Evolutionary conservation across 2,113 vertebrate species (phyloP).

Genomic region (Turdus rufiventris): DNA sequence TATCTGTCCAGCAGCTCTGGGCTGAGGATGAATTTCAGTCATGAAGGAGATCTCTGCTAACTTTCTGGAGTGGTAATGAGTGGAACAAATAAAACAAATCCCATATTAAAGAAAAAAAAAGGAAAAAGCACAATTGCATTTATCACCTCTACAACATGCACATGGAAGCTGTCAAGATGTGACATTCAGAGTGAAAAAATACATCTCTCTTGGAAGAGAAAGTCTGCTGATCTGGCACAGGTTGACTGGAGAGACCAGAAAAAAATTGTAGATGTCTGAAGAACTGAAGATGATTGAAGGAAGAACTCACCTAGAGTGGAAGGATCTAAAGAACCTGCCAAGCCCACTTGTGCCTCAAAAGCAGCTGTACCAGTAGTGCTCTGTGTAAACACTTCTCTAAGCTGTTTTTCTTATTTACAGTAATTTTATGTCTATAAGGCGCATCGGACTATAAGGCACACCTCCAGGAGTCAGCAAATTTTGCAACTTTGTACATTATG

Average conservation of each 20-base stretch:
- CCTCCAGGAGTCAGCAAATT: no score
- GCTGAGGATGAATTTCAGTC: neutral
- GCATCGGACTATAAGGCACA: no score
- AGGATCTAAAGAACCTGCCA: neutral
- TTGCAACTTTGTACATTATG: no score
- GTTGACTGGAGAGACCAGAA: neutral
- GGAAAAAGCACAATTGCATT: neutral
- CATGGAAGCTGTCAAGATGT: accelerated
- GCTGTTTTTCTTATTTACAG: neutral
- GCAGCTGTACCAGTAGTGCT: neutral
- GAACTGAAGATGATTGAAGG: neutral
- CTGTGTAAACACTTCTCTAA: neutral
- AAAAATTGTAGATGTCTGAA: neutral
- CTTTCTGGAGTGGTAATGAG: neutral
- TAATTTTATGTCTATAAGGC: no score
- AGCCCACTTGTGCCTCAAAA: neutral
- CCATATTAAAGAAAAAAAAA: no score
- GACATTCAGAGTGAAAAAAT: neutral
- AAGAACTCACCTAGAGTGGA: neutral
- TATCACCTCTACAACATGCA: neutral
- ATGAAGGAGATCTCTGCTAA: neutral
- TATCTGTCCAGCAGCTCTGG: neutral
- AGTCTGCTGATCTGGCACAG: neutral
- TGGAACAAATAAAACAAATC: neutral
- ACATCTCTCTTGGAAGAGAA: neutral